These are phyloP conservation scores for Columbina picui DNA, from an alignment of 2,113 vertebrate genomes.

Conservation along the genomic window DNA sequence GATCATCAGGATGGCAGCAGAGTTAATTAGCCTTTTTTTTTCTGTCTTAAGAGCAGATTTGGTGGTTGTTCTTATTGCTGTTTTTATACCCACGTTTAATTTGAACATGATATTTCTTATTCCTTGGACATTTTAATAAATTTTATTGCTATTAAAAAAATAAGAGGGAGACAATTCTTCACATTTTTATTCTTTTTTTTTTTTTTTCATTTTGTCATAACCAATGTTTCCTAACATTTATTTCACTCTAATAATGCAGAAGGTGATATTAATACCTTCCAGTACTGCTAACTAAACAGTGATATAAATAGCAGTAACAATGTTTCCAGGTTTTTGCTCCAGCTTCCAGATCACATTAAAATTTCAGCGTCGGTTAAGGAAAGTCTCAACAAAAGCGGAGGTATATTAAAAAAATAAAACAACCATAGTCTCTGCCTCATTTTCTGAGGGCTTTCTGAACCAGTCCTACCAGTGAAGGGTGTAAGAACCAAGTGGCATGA, in stretches of 20 bases:
- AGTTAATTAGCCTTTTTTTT: slow-evolving; percentile 69
- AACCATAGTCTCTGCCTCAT: not conserved
- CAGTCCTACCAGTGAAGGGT: not conserved
- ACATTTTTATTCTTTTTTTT: slow-evolving; percentile 27
- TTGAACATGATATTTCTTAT: slow-evolving; percentile 46
- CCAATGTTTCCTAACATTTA: slow-evolving; percentile 58
- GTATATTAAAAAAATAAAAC: slow-evolving; percentile 39
- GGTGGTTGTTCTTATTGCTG: not conserved
- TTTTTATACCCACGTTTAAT: not conserved
- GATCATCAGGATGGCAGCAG: not conserved
- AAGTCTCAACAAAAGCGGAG: slow-evolving; percentile 52
- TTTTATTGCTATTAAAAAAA: slow-evolving; percentile 3
- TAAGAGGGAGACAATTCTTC: not conserved
- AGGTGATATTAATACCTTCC: slow-evolving; percentile 71
- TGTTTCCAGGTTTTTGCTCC: slow-evolving; percentile 67
- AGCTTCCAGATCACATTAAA: slow-evolving; percentile 58
- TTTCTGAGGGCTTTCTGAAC: not conserved
- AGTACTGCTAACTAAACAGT: slow-evolving; percentile 72
- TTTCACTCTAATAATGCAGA: slow-evolving; percentile 67
- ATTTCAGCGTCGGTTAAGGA: slow-evolving; percentile 72
- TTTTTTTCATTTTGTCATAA: slow-evolving; percentile 46
- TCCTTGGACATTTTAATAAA: slow-evolving; percentile 49
- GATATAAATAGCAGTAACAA: slow-evolving; percentile 75
- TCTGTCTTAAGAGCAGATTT: not conserved
- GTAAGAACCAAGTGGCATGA: not conserved